Evolutionary conservation across 2,888 invertebrate genomes (phyloP), one percentile per base, ranked within the genome.

Genomic region (Eupithecia dodoneata): DNA sequence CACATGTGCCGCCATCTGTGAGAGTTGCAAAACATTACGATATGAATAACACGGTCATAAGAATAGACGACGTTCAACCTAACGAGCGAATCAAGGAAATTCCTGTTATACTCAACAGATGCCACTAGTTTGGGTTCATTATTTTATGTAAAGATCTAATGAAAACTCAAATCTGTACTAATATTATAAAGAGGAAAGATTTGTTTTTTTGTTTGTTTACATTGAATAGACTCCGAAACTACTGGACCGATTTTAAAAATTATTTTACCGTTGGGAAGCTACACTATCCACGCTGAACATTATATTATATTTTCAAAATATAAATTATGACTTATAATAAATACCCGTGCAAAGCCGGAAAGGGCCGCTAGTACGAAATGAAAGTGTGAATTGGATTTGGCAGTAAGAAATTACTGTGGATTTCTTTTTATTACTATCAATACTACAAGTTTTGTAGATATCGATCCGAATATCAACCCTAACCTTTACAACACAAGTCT

Each of bases 1-100:
- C 2, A 66, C 59, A 52, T 45, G 72, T 70, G 18, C 67, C 77
- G 82, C 73, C 82, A 81, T 80, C 82, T 81, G 30, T 80, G 66
- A 52, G 47, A 9, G 15, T 12, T 4, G 13, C 41, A 18, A 85
- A 84, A 85, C 15, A 59, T 7, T 63, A 44, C 7, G 30, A 7
- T 15, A 41, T 41, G 6, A 59, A 44, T 4, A 10, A 4, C 18
- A 65, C 13, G 45, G n/a, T 10, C 6, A 15, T 12, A 12, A 10
- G 52, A 63, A 66, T 15, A 76, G 77, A 72, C 76, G 76, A 73
- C 75, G 80, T 72, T 76, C 74, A 5, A 41, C 41, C 12, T 49
- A 12, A 44, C 45, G 45, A 70, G 65, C 45, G 44, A 75, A 66
- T 65, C 55, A 7, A 41, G 12, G 47, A 41, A 63, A 67, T 59